These are phyloP conservation scores for Macrophya annulata DNA, from an alignment of 2,888 invertebrate species.

Conservation along the genomic window DNA sequence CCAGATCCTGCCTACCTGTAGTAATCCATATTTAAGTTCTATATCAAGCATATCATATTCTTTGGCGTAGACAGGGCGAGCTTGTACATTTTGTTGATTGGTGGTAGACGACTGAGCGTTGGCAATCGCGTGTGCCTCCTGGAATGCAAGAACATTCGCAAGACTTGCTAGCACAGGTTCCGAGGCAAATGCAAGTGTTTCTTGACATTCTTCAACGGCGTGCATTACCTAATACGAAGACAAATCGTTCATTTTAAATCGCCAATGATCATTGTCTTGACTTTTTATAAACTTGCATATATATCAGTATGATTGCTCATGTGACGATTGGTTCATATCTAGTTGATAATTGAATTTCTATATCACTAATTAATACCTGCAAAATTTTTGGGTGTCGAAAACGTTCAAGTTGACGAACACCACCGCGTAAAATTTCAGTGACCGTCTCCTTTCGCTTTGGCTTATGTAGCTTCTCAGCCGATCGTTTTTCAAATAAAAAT, in stretches of 20 bases:
- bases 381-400: slow-evolving; percentile 93
- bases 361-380: slow-evolving; percentile 74
- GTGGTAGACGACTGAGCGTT: slow-evolving; percentile 73
- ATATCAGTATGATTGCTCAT: background rate
- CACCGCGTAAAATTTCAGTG: slow-evolving; percentile 91
- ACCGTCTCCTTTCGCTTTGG: slow-evolving; percentile 96
- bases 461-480: slow-evolving; percentile 95
- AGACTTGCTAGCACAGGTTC: slow-evolving; percentile 95
- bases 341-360: background rate
- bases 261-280: background rate
- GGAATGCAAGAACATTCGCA: slow-evolving; percentile 93
- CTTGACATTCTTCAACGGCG: slow-evolving; percentile 90
- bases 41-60: slow-evolving; percentile 95
- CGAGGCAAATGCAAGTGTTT: slow-evolving; percentile 96
- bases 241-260: background rate
- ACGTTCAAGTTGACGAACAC: slow-evolving; percentile 90
- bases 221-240: slow-evolving; percentile 81
- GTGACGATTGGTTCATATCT: background rate
- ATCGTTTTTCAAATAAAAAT: slow-evolving; percentile 96
- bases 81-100: slow-evolving; percentile 67
- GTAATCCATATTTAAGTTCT: slow-evolving; percentile 95
- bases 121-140: slow-evolving; percentile 83
- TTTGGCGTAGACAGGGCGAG: slow-evolving; percentile 85
- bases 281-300: background rate
- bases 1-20: slow-evolving; percentile 85